phyloP scores from a whole-genome alignment of 2,113 vertebrate genomes.

The Indicator indicator region DNA sequence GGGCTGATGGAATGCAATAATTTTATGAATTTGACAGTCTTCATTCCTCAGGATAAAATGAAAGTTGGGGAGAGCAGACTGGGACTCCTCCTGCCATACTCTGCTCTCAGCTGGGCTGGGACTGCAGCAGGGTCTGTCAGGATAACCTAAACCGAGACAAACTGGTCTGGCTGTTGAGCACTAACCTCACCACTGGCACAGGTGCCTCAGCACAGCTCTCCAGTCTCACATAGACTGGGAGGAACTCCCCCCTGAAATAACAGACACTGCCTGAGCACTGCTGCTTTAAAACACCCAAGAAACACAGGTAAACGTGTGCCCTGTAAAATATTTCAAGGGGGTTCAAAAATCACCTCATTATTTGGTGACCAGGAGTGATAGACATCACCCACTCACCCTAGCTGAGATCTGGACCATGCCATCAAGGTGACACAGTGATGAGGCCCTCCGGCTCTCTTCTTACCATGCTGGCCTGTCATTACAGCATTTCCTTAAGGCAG shows the following conservation, averaged over 20 bases:
- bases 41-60: neutral
- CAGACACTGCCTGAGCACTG: neutral
- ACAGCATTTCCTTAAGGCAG: slow-evolving; percentile 2
- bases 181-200: fast-evolving
- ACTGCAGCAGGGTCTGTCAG: neutral
- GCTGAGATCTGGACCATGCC: neutral
- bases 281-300: neutral
- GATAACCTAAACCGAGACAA: neutral
- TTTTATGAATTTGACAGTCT: neutral
- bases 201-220: neutral
- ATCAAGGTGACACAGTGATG: neutral
- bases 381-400: neutral
- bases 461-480: neutral
- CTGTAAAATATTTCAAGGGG: neutral
- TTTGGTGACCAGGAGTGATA: neutral
- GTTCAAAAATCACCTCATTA: neutral
- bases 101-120: neutral
- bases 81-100: neutral
- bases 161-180: neutral
- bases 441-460: neutral
- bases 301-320: neutral
- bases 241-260: neutral
- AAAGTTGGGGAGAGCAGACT: neutral
- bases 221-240: fast-evolving
- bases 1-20: neutral